Conservation (phyloP, 2,888 invertebrate species). For the Folsomia manolachei region DNA sequence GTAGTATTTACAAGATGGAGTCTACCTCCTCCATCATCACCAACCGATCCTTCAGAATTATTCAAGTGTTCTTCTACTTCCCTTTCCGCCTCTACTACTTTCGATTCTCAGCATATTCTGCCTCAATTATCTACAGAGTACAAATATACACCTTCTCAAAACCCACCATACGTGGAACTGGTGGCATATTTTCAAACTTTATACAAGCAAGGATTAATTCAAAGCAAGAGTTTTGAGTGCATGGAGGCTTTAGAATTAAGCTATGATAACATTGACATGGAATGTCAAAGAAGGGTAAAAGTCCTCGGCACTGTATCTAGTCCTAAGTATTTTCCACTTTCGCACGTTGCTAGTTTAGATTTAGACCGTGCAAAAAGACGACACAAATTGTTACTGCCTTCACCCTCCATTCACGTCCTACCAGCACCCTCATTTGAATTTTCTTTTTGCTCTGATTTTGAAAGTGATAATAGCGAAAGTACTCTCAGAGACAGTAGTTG, state of each 20-base stretch:
- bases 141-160: constrained; percentile 21
- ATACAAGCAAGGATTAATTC: constrained; percentile 22
- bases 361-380: not conserved
- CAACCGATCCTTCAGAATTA: not conserved
- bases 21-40: not conserved
- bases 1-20: constrained; percentile 28
- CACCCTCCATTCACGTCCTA: not conserved
- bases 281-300: constrained; percentile 13
- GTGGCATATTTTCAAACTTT: constrained; percentile 24
- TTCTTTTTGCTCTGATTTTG: constrained; percentile 22
- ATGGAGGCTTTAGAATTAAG: constrained; percentile 15
- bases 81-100: not conserved
- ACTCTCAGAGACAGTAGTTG: constrained; percentile 12
- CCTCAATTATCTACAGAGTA: not conserved
- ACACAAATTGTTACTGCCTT: not conserved
- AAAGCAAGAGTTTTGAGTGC: constrained; percentile 22
- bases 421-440: constrained; percentile 17
- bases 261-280: constrained; percentile 16
- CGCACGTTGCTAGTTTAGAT: not conserved
- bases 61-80: not conserved
- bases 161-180: constrained; percentile 29
- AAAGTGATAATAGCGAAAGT: constrained; percentile 3
- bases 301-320: not conserved
- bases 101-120: not conserved
- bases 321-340: not conserved